Evolutionary conservation across 2,888 invertebrate genomes (phyloP), one percentile per base, ranked within the genome.

Genomic region (Apotomis capreana): DNA sequence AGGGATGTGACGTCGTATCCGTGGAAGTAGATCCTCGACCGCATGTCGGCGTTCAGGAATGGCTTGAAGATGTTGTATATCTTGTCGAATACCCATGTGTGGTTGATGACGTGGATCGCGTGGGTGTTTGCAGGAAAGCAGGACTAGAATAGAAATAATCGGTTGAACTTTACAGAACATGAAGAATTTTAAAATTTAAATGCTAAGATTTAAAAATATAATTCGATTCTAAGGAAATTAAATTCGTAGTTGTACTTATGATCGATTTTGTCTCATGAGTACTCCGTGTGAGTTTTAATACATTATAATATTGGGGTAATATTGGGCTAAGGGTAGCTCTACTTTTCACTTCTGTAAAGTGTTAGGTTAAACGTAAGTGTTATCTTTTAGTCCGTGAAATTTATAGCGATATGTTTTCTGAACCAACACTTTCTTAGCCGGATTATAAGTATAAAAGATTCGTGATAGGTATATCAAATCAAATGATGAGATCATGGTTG

Each of bases 51-150:
- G 81, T 95, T 95, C 37, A 97, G 88, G 37, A 97, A 91, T 0
- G 97, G 97, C 79, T 96, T 97, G 87, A 97, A 97, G 15, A 97
- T 95, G 76, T 95, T 95, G 85, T 95, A 97, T 65, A 96, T 95
- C 76, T 96, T 95, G 85, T 96, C 97, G 83, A 97, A 97, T 6
- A 96, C 87, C 96, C 97, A 97, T 0, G 96, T 96, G 83, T 97
- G 96, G 84, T 97, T 95, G 51, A 97, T 94, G 65, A 97, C 94
- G 87, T 97, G 97, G 70, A 97, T 94, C 0, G 96, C 95, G 76
- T 96, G 91, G 0, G 96, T 96, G 65, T 94, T 95, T 81, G 96
- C 94, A 0, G 97, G 97, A 84, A 96, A 96, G 68, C 96, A 94
- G 0, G 96, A 95, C 96, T 96, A 87, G 8, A 87, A 87, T 64